Conservation (phyloP, 35 echinoderm and acorn worm species). For the Ptychodera flava region DNA sequence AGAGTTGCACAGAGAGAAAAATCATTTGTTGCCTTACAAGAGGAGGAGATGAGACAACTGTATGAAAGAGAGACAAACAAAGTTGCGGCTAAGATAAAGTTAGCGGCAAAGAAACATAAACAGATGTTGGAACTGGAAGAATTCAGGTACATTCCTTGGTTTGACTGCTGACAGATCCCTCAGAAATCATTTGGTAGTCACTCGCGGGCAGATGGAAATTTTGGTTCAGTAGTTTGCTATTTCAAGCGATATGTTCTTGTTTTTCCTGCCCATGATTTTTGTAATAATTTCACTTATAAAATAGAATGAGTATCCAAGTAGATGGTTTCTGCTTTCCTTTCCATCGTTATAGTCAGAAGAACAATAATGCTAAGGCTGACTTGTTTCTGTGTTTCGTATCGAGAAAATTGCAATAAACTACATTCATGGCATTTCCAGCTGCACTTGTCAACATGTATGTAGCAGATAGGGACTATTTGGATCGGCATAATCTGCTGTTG, state of each 20-base stretch:
- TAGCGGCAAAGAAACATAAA: constrained; percentile 79
- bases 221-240: background rate
- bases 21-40: constrained; percentile 41
- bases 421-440: too few relatives aligned
- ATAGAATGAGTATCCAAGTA: background rate
- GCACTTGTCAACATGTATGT: too few relatives aligned
- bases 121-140: constrained; percentile 81
- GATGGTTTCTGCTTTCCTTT: too few relatives aligned
- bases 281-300: background rate
- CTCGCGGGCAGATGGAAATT: background rate
- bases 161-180: background rate
- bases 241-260: background rate
- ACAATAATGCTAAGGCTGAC: too few relatives aligned
- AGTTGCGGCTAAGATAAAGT: constrained; percentile 52
- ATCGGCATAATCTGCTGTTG: too few relatives aligned
- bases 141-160: too few relatives aligned
- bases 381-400: too few relatives aligned
- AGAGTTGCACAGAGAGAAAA: constrained; percentile 64
- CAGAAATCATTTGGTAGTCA: background rate
- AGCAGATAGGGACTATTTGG: too few relatives aligned
- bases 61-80: constrained; percentile 48
- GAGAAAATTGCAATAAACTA: too few relatives aligned
- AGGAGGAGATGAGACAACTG: constrained; percentile 38
- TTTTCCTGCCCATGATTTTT: background rate
- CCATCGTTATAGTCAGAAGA: too few relatives aligned